These are phyloP conservation scores for Chiloscyllium plagiosum DNA, from an alignment of 2,113 vertebrate genomes.

Conservation along the genomic window DNA sequence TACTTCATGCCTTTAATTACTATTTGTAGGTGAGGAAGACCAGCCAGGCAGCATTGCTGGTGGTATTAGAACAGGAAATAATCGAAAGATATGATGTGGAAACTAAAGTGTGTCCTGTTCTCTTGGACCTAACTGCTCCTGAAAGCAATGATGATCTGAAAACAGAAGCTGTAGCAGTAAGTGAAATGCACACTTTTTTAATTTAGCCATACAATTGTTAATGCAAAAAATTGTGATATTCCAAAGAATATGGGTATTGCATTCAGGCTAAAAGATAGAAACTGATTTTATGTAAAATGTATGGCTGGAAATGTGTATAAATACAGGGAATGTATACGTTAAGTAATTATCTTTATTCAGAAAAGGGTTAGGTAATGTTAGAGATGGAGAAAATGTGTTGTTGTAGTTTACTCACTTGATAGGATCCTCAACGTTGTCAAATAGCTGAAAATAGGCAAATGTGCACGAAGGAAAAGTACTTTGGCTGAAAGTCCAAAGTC, in stretches of 20 bases:
- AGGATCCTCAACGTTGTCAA: background rate
- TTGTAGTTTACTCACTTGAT: background rate
- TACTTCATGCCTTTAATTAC: background rate
- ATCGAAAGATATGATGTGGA: constrained; percentile 75
- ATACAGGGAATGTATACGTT: background rate
- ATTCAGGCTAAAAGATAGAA: background rate
- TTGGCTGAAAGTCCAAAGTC: background rate
- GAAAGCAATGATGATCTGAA: constrained; percentile 83
- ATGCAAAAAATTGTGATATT: background rate
- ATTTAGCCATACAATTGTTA: background rate
- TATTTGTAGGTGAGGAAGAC: constrained; percentile 73
- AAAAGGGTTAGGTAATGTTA: background rate
- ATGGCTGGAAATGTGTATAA: background rate
- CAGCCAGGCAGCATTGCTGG: constrained; percentile 75
- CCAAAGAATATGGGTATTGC: background rate
- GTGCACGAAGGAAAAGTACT: too few species aligned
- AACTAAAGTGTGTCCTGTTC: constrained; percentile 76
- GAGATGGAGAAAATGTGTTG: background rate
- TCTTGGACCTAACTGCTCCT: constrained; percentile 77
- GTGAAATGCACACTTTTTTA: constrained; percentile 42
- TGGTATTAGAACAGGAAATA: constrained; percentile 77
- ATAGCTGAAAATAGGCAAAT: background rate
- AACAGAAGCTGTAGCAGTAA: constrained; percentile 80
- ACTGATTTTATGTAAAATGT: background rate
- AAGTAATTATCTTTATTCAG: background rate